phyloP scores from a whole-genome alignment of 1,140 invertebrate genomes.

The Papilio glaucus region DNA sequence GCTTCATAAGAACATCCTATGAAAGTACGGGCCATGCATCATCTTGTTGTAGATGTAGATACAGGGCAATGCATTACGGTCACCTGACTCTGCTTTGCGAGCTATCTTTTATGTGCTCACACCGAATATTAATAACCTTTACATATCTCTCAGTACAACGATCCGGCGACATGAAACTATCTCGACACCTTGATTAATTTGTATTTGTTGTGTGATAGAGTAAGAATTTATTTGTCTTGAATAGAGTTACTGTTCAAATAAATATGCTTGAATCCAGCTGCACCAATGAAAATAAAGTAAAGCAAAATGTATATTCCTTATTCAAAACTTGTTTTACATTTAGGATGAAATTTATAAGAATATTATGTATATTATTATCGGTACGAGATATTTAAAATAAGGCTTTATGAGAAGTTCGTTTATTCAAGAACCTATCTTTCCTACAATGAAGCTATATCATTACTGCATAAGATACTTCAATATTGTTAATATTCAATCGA shows the following conservation, averaged over 20 bases:
- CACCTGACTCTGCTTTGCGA: conserved; percentile 58
- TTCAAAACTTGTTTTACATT: not conserved
- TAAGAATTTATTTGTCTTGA: conserved; percentile 19
- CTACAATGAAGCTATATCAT: too few species aligned
- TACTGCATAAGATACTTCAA: too few species aligned
- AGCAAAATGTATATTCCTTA: not conserved
- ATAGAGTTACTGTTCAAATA: conserved; percentile 21
- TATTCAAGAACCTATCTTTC: too few species aligned
- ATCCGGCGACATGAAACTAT: conserved; percentile 66
- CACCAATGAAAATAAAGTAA: not conserved
- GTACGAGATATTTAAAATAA: too few species aligned
- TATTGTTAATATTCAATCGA: too few species aligned
- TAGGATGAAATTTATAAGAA: not conserved
- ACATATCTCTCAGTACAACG: conserved; percentile 69
- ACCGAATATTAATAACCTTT: conserved; percentile 74
- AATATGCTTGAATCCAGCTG: conserved; percentile 3
- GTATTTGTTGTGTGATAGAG: conserved; percentile 32
- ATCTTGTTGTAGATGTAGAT: conserved; percentile 39
- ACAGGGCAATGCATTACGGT: conserved; percentile 65
- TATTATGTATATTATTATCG: not conserved
- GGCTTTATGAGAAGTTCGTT: too few species aligned
- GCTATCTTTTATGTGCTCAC: conserved; percentile 73
- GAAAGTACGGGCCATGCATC: conserved; percentile 6
- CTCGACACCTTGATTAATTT: conserved; percentile 53
- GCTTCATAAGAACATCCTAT: not conserved